These are phyloP conservation scores for Candoia aspera DNA, from an alignment of 2,113 vertebrate genomes.

Conservation along the genomic window DNA sequence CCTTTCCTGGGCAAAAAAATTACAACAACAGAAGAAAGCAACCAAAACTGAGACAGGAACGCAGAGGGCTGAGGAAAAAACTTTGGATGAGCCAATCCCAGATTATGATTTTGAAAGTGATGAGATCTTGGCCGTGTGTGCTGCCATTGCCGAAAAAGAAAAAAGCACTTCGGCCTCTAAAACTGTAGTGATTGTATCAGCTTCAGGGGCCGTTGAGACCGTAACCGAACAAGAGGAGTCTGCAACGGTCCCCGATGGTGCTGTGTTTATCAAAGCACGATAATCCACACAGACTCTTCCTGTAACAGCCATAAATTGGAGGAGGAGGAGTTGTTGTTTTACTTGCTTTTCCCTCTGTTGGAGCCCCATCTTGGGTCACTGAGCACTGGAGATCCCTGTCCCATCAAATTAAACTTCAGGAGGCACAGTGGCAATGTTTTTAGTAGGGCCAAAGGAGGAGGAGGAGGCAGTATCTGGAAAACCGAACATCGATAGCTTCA, in stretches of 20 bases:
- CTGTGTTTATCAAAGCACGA: constrained; percentile 85
- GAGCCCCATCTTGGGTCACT: not conserved
- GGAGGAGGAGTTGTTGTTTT: not conserved
- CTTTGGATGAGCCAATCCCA: constrained; percentile 79
- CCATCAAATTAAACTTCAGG: not conserved
- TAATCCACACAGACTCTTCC: constrained; percentile 45
- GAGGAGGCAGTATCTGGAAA: not conserved
- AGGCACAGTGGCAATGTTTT: not conserved
- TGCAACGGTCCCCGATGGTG: constrained; percentile 65
- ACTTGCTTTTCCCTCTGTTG: not conserved
- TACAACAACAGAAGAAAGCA: constrained; percentile 76
- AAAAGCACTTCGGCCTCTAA: constrained; percentile 76
- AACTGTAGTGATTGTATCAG: constrained; percentile 80
- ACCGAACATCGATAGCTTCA: not conserved
- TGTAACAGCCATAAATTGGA: not conserved
- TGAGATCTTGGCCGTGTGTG: constrained; percentile 91
- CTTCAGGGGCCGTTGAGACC: constrained; percentile 79
- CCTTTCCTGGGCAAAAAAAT: constrained; percentile 84
- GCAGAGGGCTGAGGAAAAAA: constrained; percentile 64
- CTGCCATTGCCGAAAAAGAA: constrained; percentile 89
- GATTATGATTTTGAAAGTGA: constrained; percentile 97
- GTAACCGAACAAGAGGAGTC: constrained; percentile 64
- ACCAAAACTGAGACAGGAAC: constrained; percentile 58
- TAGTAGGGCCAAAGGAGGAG: not conserved
- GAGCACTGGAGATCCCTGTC: too few relatives aligned